Base-by-base conservation (phyloP, 1,140 invertebrate genomes). In the Nilaparvata lugens region DNA sequence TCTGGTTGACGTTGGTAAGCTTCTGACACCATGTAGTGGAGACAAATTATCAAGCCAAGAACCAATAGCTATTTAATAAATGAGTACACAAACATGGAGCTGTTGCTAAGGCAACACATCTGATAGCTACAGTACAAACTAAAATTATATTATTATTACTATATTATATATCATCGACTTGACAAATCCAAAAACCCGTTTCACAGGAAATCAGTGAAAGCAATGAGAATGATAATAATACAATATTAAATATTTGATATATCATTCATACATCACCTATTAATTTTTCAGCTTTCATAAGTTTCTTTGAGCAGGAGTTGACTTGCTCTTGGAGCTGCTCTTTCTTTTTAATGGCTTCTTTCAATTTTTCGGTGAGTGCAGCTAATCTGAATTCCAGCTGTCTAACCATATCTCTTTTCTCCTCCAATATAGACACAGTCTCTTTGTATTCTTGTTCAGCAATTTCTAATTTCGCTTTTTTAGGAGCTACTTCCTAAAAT, bases 301-400 rank as follows among this genome's bases (percentile, higher is more conserved):
- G 76, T 76, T 97, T 96, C 73, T 90, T 87, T 53, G 84, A 84
- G 74, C 95, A 97, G 35, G 87, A 73, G 63, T 91, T 83, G 25
- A 96, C 95, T 70, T 93, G 88, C 65, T 90, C 88, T 77, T 96
- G 89, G 0, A 97, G 76, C 65, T 83, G 65, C 65, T 82, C 77
- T 75, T 87, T 87, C 67, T 89, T 83, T 16, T 76, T 74, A 59
- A 83, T 81, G 6, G 85, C 86, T 70, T 82, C 79, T 65, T 82
- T 76, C 69, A 93, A 74, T 43, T 84, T 80, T 19, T 81, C 77
- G 67, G 89, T 88, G 18, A 94, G 74, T 64, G 78, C 75, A 0
- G 84, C 85, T 24, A 96, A 75, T 74, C 85, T 86, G 55, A 83
- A 83, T 75, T 93, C 89, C 43, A 96, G 78, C 23, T 83, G 80